Evolutionary conservation across 2,888 invertebrate genomes (phyloP), one percentile per base, ranked within the genome.

Genomic region (Nomada goodeniana): DNA sequence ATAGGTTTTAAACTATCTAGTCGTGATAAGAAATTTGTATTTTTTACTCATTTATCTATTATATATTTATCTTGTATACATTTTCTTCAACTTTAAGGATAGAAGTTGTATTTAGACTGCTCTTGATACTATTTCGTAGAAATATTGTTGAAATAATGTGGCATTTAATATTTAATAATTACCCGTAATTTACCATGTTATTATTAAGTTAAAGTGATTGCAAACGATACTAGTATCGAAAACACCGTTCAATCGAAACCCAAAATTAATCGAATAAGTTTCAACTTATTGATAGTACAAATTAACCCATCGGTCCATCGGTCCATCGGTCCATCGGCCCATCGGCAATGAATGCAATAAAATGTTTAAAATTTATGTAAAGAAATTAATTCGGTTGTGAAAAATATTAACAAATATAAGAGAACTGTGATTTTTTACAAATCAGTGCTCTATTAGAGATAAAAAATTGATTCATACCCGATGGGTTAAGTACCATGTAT

Each of bases 1-100:
- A 80, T 84, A 82, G 76, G 84, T 87, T 88, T 76, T 74, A 85
- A 84, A 87, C 82, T 80, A 77, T 86, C 80, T 87, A 87, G 82
- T 84, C 67, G 73, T 70, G 72, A 80, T 77, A 74, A 79, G 64
- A 80, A 79, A 72, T 70, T 80, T 75, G 69, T 84, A 86, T 70
- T 86, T 73, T 88, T 73, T 84, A 81, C 75, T 75, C 52, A 47
- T 78, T 84, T 84, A 85, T 77, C 70, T 75, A 72, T 69, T 69
- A 36, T 36, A 36, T 36, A 29, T 79, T 84, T 65, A 61, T 60
- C 60, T 68, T 82, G 47, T 64, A 82, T 44, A 75, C 60, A 69
- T 74, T 82, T 76, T 81, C 47, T 65, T 59, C 42, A 36, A 44
- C 44, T 26, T 63, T 73, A 23, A 75, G 26, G 50, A 50, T 82